Evolutionary conservation across 1,140 invertebrate species (phyloP), one percentile per base, ranked within the genome.

Genomic region (Zaprionus davidi): DNA sequence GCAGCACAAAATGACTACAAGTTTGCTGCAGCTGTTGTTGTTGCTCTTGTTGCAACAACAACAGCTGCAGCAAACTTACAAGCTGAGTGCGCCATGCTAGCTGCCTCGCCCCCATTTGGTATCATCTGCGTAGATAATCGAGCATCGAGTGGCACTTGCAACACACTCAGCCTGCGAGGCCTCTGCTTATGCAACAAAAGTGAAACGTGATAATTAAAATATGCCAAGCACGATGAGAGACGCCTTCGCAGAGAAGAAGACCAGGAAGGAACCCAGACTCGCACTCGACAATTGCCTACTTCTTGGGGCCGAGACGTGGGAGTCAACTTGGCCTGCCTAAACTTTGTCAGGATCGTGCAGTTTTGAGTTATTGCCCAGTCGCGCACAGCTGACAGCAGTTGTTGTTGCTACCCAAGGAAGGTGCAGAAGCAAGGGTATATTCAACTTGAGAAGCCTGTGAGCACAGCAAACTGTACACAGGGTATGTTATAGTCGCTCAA

Each of bases 171-270:
- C 20, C 58, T 46, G 38, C 1, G 20, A 22, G 46, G 20, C 34
- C 17, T 11, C 59, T 58, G 59, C 59, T 71, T 75, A 71, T 65
- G 75, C 72, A 71, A 71, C 79, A 71, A 38, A 59, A 76, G 83
- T 57, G 71, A 73, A 81, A 79, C 71, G 71, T 58, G 56, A 76
- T 88, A 90, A 90, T 90, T 88, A 88, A 81, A 88, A 88, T 51
- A 51, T 78, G 84, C 71, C 84, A 74, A 84, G 66, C 79, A 77
- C 56, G 71, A 34, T 34, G 31, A 34, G 28, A 77, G 72, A 68
- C 76, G 71, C 3, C 59, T 57, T 51, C 58, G 75, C 53, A 76
- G 73, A 24, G 20, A 20, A 31, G 51, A 13, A 55, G 15, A 11
- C 15, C 7, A 55, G 24, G 1, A 7, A 28, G 51, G 51, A 24